phyloP scores from a whole-genome alignment of 2,888 invertebrate species.

The Syrista parreyssii region DNA sequence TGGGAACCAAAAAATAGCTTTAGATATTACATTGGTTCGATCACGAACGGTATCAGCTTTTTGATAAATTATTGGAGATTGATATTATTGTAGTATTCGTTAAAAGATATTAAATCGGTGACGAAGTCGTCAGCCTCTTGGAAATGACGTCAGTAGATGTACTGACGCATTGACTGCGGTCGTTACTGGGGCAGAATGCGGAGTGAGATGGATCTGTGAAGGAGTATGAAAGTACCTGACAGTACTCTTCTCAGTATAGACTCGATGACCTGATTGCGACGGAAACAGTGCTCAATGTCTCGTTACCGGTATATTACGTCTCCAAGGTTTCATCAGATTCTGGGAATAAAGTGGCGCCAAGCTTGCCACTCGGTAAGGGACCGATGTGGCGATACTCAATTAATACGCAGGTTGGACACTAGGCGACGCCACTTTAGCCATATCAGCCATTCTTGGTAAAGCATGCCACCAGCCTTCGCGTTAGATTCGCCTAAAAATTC shows the following conservation, averaged over 20 bases:
- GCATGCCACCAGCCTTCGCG: background rate
- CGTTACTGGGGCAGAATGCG: background rate
- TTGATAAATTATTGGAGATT: background rate
- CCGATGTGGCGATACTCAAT: background rate
- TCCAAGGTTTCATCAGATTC: background rate
- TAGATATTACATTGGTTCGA: background rate
- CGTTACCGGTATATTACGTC: slow-evolving; percentile 19
- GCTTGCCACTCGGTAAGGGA: background rate
- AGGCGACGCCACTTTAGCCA: background rate
- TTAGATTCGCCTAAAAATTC: background rate
- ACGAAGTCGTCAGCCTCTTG: background rate
- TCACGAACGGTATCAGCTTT: background rate
- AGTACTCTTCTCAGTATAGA: slow-evolving; percentile 20
- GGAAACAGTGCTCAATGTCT: slow-evolving; percentile 21
- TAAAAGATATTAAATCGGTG: background rate
- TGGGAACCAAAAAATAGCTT: background rate
- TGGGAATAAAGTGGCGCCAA: background rate
- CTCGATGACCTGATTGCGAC: slow-evolving; percentile 29
- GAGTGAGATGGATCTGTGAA: background rate
- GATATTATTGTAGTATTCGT: background rate
- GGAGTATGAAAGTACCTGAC: background rate
- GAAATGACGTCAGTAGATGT: background rate
- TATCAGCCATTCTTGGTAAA: background rate
- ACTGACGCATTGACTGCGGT: background rate
- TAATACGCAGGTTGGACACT: background rate